Base-by-base conservation (phyloP, 2,888 invertebrate species). In the Sinhomidia bicolor region DNA sequence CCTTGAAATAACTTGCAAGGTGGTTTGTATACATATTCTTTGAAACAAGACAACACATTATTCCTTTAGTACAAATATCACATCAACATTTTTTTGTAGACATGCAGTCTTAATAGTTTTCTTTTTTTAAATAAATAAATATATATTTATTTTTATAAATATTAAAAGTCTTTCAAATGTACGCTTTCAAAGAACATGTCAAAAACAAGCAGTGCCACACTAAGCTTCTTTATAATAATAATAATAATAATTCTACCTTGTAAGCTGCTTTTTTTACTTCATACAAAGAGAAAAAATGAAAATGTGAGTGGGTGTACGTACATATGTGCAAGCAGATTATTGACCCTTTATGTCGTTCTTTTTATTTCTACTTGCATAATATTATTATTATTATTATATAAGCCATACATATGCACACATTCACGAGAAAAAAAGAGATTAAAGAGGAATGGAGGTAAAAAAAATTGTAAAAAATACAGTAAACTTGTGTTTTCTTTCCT, bases 331-430 rank as follows among this genome's bases (percentile, higher is more conserved):
- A 44, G 62, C 62, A 68, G 87, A 88, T 88, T 88, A 88, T 82
- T 88, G 82, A 88, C 87, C 87, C n/a, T n/a, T 88, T 82, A 23
- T 81, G 80, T 68, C 17, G 17, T 23, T 20, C 54, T 84, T 41
- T 5, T 5, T 5, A 12, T 54, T 2, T n/a, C 6, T 7, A 17
- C 65, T 36, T 65, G 36, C 36, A 85, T 29, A 65, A 36, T 32
- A 62, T 32, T 32, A 65, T n/a, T 36, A 65, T 32, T 17, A 65
- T n/a, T n/a, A n/a, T n/a, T n/a, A n/a, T n/a, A n/a, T n/a, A n/a
- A n/a, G n/a, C n/a, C n/a, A n/a, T n/a, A n/a, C n/a, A n/a, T n/a
- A n/a, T n/a, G n/a, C n/a, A n/a, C n/a, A n/a, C n/a, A n/a, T n/a
- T 5, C n/a, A 3, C 51, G 12, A 26, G 36, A 29, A 26, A 65